phyloP scores from a whole-genome alignment of 1,140 invertebrate genomes.

The Drosophila funebris region DNA sequence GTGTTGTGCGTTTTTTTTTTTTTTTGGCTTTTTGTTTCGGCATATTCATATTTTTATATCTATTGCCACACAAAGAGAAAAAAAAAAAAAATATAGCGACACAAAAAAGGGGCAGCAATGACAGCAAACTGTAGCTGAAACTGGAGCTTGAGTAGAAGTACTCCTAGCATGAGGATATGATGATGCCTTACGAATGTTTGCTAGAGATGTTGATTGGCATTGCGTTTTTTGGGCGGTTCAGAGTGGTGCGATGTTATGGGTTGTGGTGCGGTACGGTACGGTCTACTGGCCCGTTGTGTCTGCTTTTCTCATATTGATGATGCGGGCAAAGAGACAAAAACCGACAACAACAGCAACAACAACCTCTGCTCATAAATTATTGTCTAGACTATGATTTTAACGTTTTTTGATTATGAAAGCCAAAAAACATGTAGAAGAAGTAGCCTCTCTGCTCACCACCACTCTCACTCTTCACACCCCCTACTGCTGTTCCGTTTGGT shows the following conservation, averaged over 20 bases:
- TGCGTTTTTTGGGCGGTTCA: constrained; percentile 36
- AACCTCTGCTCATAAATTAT: constrained; percentile 80
- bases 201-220: constrained; percentile 82
- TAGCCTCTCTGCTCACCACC: background rate
- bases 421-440: constrained; percentile 51
- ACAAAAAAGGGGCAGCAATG: constrained; percentile 44
- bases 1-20: constrained; percentile 48
- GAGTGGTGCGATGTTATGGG: background rate
- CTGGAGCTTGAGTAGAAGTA: constrained; percentile 26
- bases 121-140: constrained; percentile 17
- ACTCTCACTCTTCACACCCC: background rate
- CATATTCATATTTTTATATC: constrained; percentile 72
- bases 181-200: constrained; percentile 76
- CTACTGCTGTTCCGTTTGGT: background rate
- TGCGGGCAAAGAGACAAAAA: constrained; percentile 59
- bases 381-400: constrained; percentile 84
- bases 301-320: constrained; percentile 36
- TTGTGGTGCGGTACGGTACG: background rate
- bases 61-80: constrained; percentile 20
- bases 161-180: constrained; percentile 19
- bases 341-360: background rate
- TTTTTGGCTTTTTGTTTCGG: constrained; percentile 10
- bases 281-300: constrained; percentile 25
- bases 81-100: background rate
- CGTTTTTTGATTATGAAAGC: constrained; percentile 83